Conservation (phyloP, 2,113 vertebrate species). For the Corythaeola cristata region DNA sequence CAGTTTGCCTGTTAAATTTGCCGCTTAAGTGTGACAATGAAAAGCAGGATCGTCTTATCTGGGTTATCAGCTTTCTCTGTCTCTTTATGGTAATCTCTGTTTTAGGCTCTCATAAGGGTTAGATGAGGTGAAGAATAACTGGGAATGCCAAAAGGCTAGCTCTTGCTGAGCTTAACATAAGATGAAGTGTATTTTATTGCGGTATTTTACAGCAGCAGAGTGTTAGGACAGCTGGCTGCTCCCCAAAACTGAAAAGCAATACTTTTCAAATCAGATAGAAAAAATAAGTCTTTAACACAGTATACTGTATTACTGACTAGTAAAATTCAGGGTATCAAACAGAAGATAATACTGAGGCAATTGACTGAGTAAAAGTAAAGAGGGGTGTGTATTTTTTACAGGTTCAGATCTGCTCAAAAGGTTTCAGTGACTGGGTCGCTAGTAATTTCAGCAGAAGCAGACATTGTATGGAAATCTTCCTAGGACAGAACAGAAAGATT, state of each 20-base stretch:
- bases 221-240: not conserved
- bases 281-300: not conserved
- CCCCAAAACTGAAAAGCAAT: not conserved
- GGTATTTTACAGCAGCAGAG: not conserved
- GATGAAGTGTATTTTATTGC: not conserved
- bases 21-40: not conserved
- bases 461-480: not conserved
- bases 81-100: not conserved
- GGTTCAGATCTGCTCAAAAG: not conserved
- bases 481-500: not conserved
- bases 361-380: not conserved
- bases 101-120: not conserved
- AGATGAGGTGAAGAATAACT: not conserved
- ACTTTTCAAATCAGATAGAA: not conserved
- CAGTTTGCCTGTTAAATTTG: not conserved
- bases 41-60: not conserved
- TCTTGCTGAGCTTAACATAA: not conserved
- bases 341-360: not conserved
- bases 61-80: not conserved
- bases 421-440: not conserved
- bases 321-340: not conserved
- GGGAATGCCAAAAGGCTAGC: not conserved
- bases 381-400: not conserved
- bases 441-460: not conserved
- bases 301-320: not conserved